Conservation (phyloP, 2,113 vertebrate species). For the Patagioenas fasciata region DNA sequence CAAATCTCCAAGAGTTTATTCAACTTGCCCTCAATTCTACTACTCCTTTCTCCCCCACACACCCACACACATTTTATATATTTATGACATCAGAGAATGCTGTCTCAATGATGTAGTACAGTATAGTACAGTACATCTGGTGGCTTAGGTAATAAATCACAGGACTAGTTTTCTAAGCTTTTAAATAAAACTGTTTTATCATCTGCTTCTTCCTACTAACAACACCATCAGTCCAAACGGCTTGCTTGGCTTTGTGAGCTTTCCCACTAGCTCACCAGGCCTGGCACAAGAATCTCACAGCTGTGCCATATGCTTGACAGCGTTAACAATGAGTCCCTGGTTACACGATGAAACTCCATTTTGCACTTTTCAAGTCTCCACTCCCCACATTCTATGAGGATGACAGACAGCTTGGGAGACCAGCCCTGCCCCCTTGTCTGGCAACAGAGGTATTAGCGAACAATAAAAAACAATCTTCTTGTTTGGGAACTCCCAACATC, state of each 20-base stretch:
- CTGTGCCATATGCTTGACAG: slow-evolving; percentile 25
- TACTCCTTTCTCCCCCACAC: not conserved
- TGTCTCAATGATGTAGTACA: slow-evolving; percentile 41
- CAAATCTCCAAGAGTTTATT: slow-evolving; percentile 17
- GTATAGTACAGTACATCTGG: slow-evolving; percentile 44
- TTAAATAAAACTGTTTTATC: slow-evolving; percentile 45
- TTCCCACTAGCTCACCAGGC: slow-evolving; percentile 41
- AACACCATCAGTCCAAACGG: not conserved
- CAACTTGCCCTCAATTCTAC: slow-evolving; percentile 34
- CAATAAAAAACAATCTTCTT: slow-evolving; percentile 7
- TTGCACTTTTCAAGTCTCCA: not conserved
- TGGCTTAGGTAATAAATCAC: slow-evolving; percentile 53
- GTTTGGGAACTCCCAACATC: slow-evolving; percentile 19
- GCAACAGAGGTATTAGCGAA: not conserved
- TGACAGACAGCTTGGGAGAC: slow-evolving; percentile 19
- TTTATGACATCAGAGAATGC: slow-evolving; percentile 65
- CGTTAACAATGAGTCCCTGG: slow-evolving; percentile 32
- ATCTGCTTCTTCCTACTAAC: slow-evolving; percentile 14
- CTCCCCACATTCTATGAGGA: not conserved
- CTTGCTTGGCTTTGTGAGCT: not conserved
- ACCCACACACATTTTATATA: slow-evolving; percentile 49
- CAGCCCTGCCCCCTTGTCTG: not conserved
- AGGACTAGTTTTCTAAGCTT: not conserved
- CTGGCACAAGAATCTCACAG: slow-evolving; percentile 35
- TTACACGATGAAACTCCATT: slow-evolving; percentile 3